Percentiles rank a stretch among this genome's conserved stretches.
Evolutionary conservation across 2,888 invertebrate genomes (phyloP).

Genomic region (Plagiodera versicolora): DNA sequence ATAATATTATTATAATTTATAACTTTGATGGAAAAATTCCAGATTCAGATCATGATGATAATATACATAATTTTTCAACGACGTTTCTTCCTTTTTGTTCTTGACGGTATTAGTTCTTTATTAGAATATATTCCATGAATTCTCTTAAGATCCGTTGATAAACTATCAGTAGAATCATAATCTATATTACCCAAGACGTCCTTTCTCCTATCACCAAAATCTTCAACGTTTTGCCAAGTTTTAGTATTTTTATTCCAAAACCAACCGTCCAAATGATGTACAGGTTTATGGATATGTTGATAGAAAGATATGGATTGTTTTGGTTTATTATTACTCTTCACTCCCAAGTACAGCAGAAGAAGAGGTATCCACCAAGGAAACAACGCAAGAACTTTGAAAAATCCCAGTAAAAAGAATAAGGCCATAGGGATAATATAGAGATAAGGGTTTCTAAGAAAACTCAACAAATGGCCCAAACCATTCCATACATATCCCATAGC

Average conservation of each 20-base stretch:
- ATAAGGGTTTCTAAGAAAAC: constrained; percentile 53
- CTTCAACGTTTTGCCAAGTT: constrained; percentile 57
- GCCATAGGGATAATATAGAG: constrained; percentile 64
- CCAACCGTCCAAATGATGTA: constrained; percentile 59
- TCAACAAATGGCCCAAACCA: constrained; percentile 36
- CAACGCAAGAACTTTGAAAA: constrained; percentile 64
- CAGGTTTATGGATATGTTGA: constrained; percentile 51
- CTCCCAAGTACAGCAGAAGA: constrained; percentile 47
- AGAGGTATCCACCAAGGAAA: constrained; percentile 67
- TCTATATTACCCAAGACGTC: constrained; percentile 41
- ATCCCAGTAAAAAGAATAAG: constrained; percentile 63
- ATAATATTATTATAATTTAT: background rate
- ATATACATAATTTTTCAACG: background rate
- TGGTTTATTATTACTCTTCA: constrained; percentile 39
- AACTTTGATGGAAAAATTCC: too few species aligned
- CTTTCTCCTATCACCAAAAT: constrained; percentile 39
- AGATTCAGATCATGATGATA: background rate
- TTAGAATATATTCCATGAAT: constrained; percentile 15
- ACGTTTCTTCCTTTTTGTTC: constrained; percentile 48
- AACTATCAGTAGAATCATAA: constrained; percentile 29
- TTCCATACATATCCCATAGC: constrained; percentile 39
- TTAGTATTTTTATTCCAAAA: constrained; percentile 62
- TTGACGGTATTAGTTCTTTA: constrained; percentile 34
- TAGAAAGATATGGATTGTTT: constrained; percentile 43
- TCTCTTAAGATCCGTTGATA: constrained; percentile 16